Evolutionary conservation across 1,140 invertebrate species (phyloP), one percentile per base, ranked within the genome.

Genomic region (Macrobrachium rosenbergii): DNA sequence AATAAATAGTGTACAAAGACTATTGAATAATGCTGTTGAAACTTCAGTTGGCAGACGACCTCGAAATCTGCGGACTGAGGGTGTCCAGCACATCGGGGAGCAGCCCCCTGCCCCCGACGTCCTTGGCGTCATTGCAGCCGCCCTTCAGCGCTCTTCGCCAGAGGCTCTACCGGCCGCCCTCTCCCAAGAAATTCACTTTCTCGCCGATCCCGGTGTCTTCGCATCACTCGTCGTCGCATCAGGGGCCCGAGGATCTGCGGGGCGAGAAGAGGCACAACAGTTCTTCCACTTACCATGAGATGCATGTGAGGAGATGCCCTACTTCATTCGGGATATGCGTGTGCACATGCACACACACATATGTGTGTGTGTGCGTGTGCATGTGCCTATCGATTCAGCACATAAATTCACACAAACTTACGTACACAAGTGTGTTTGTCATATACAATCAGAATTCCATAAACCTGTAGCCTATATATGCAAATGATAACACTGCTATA

Each of bases 61-160:
- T 85, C 19, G 83, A 85, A 45, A 77, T 85, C 62, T 37, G 73
- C 58, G 83, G 83, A 6, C 62, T 85, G 10, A 78, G 52, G 7
- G 21, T 58, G 10, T 45, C 60, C 52, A 21, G 19, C 5, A 5
- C 59, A 58, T 52, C 52, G n/a, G 64, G 17, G 62, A 21, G 7
- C 59, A 62, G 19, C n/a, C 23, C 37, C 52, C 10, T n/a, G 16
- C 73, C 10, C 19, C 83, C 60, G 19, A 62, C 37, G 0, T 21
- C 60, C 7, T 59, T 28, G 0, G 45, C 60, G 0, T 62, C 52
- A 0, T 8, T 52, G 12, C 52, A 52, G 52, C 52, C 52, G 17
- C 43, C 60, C 10, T 12, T 64, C 63, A 28, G 21, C 23, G 19
- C 58, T 1, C 76, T 62, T 37, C 63, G 19, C 62, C 14, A 37